Evolutionary conservation across 2,797 vertebrate genomes (phyloP).

Genomic region (Phylloscopus collybita): DNA sequence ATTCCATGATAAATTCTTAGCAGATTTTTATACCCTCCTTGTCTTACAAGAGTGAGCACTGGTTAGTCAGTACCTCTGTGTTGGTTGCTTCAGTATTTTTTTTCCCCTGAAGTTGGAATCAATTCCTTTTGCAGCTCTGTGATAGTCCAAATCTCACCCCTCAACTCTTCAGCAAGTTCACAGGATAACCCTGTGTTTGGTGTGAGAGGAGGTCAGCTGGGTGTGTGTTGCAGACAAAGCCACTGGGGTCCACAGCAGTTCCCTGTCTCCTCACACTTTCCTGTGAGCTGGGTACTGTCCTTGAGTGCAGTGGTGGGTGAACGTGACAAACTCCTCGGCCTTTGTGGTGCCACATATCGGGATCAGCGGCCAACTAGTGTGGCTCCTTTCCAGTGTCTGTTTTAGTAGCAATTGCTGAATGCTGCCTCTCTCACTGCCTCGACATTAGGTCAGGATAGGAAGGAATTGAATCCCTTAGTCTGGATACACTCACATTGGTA

Average conservation of each 20-base stretch:
- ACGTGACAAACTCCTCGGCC: not conserved
- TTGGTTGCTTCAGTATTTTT: not conserved
- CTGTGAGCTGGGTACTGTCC: not conserved
- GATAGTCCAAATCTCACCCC: not conserved
- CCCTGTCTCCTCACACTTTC: not conserved
- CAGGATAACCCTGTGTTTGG: not conserved
- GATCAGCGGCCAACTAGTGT: not conserved
- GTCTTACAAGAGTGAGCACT: not conserved
- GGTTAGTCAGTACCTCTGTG: not conserved
- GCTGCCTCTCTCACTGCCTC: not conserved
- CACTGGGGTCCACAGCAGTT: not conserved
- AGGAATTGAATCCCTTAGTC: not conserved
- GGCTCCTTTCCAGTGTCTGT: not conserved
- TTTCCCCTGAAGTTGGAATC: not conserved
- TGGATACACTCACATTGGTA: not conserved
- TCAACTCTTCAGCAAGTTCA: not conserved
- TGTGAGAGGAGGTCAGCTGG: not conserved
- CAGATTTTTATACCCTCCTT: not conserved
- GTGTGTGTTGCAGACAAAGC: not conserved
- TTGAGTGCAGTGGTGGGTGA: not conserved
- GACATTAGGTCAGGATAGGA: not conserved
- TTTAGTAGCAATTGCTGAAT: not conserved
- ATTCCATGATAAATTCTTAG: not conserved
- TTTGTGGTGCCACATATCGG: rapidly evolving
- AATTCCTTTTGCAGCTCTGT: not conserved